These are phyloP conservation scores for Drosophila prostipennis DNA, from an alignment of 2,888 invertebrate genomes.

Conservation along the genomic window DNA sequence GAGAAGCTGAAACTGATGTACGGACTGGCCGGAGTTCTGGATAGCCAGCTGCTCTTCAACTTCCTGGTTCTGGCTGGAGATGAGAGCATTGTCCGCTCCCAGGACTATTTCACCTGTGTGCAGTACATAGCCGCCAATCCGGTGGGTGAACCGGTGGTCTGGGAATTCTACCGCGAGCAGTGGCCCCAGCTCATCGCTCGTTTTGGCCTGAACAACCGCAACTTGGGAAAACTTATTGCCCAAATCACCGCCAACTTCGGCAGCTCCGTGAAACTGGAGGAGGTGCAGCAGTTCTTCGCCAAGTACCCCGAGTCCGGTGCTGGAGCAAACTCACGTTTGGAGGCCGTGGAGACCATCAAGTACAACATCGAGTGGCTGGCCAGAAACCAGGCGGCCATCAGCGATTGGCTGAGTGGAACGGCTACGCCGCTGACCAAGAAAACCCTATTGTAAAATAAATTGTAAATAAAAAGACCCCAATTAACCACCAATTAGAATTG, in stretches of 20 bases:
- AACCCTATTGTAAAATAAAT: constrained; percentile 50
- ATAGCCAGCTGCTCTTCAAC: constrained; percentile 87
- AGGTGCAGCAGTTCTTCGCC: constrained; percentile 90
- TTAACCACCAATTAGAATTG: constrained; percentile 28
- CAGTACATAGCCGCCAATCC: constrained; percentile 89
- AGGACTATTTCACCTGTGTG: constrained; percentile 92
- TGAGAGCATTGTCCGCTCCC: constrained; percentile 89
- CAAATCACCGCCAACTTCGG: constrained; percentile 88
- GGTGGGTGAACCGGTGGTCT: constrained; percentile 89
- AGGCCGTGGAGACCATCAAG: constrained; percentile 90
- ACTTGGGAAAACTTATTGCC: constrained; percentile 90
- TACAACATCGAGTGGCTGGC: constrained; percentile 92
- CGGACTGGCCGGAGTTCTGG: constrained; percentile 89
- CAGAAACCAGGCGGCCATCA: constrained; percentile 86
- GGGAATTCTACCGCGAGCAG: constrained; percentile 92
- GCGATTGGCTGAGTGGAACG: constrained; percentile 86
- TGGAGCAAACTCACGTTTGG: constrained; percentile 88
- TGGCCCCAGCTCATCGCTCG: constrained; percentile 90
- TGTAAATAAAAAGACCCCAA: constrained; percentile 26
- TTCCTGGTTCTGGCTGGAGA: constrained; percentile 89
- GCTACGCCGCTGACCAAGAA: constrained; percentile 28
- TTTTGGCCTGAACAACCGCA: constrained; percentile 92
- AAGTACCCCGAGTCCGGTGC: constrained; percentile 94
- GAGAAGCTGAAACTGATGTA: constrained; percentile 90
- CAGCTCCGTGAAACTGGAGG: constrained; percentile 87